These are phyloP conservation scores for Trinorchestia longiramus DNA, from an alignment of 1,140 invertebrate species.

Conservation along the genomic window DNA sequence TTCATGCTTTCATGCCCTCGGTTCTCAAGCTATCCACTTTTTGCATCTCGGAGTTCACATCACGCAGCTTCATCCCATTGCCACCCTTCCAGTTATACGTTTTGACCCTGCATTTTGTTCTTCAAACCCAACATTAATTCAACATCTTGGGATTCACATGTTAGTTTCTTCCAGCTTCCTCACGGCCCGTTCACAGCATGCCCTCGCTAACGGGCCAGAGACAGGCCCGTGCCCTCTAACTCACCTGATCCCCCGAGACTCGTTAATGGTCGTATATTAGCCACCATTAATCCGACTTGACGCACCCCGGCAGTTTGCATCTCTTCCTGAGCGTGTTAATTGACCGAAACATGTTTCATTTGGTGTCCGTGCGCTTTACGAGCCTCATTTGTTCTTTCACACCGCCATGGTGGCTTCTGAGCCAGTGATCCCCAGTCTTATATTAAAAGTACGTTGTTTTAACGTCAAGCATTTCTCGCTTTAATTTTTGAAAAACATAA, in stretches of 20 bases:
- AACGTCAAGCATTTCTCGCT: not conserved
- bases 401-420: not conserved
- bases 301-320: conserved; percentile 45
- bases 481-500: too few species aligned
- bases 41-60: too few species aligned
- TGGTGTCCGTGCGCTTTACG: not conserved
- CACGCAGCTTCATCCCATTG: too few species aligned
- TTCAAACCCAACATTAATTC: too few species aligned
- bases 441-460: not conserved
- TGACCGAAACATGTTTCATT: conserved; percentile 49
- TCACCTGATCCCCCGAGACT: conserved; percentile 26
- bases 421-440: not conserved
- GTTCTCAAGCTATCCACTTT: too few species aligned
- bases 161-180: too few species aligned
- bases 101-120: too few species aligned
- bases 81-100: too few species aligned
- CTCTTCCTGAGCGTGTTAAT: not conserved
- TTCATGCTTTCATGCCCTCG: too few species aligned
- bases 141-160: too few species aligned
- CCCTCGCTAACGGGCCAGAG: not conserved
- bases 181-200: not conserved
- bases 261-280: conserved; percentile 38
- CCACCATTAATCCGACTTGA: conserved; percentile 40
- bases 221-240: not conserved
- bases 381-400: not conserved